Evolutionary conservation across 2,888 invertebrate species (phyloP).

Genomic region (Dryomyza anilis): DNA sequence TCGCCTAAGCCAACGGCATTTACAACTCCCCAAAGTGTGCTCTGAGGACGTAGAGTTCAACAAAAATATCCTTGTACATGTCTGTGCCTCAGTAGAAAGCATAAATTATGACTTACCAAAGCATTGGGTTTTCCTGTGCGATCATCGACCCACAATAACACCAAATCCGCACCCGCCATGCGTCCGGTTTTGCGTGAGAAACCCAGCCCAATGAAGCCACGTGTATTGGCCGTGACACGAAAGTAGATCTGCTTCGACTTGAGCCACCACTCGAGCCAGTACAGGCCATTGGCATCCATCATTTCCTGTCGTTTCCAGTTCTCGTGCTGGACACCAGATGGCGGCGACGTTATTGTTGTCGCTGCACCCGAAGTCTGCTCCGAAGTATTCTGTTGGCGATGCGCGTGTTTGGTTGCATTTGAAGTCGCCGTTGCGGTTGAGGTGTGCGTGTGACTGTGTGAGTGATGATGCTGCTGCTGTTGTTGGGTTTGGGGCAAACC

Average conservation of each 20-base stretch:
- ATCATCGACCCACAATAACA: conserved; percentile 87
- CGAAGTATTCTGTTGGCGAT: too few species aligned
- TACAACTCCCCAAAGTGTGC: too few species aligned
- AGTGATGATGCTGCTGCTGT: conserved; percentile 15
- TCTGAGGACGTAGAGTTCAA: too few species aligned
- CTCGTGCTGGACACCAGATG: conserved; percentile 44
- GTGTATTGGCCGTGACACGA: conserved; percentile 79
- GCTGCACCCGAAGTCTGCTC: too few species aligned
- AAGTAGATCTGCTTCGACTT: conserved; percentile 76
- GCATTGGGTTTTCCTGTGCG: conserved; percentile 68
- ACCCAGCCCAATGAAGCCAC: conserved; percentile 85
- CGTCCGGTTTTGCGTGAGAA: conserved; percentile 77
- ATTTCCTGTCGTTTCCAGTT: conserved; percentile 58
- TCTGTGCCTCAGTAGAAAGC: too few species aligned
- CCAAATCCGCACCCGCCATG: conserved; percentile 83
- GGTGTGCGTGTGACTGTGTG: too few species aligned
- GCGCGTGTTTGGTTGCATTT: background rate
- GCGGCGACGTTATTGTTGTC: background rate
- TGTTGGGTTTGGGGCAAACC: background rate
- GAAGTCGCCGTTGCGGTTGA: background rate
- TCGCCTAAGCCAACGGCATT: too few species aligned
- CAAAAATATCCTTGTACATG: too few species aligned
- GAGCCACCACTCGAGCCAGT: conserved; percentile 72
- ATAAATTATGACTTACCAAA: conserved; percentile 82
- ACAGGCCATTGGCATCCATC: conserved; percentile 60